Base-by-base conservation (phyloP, 2,888 invertebrate genomes). In the Drosophila prostipennis region DNA sequence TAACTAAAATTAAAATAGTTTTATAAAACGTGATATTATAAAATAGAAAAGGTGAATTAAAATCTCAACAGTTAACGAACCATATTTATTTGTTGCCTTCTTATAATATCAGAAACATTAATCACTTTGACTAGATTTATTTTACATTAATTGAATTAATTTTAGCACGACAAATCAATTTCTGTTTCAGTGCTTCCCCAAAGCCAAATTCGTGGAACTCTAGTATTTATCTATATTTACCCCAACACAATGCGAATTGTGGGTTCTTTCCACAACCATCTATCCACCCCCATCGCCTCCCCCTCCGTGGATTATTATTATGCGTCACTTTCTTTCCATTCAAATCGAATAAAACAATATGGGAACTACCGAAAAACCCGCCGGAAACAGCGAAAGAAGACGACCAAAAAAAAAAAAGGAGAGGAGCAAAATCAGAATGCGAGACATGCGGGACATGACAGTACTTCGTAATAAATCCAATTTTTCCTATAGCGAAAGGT, bases 301-400 rank as follows among this genome's bases (percentile, higher is more conserved):
- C 14, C 11, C 37, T 26, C 23, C 3, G 34, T 4, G 2, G n/a
- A 29, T 42, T 32, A 48, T 55, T 69, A 37, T 49, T 29, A 69
- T 68, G 68, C 43, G 71, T 68, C 68, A 70, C 71, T 57, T 51
- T 46, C 70, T 70, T 57, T 63, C 11, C 11, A 63, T 6, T 19
- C 26, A 16, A 45, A 53, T 29, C 39, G 39, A 45, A n/a, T 23
- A 8, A 16, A 51, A 14, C 16, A 56, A 37, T 11, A 42, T 16
- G 37, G 29, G 29, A 29, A 16, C 16, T n/a, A 7, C 42, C 48
- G 46, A 69, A 37, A 68, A 56, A 70, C 11, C 32, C 42, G 57
- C 71, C 68, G 68, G 68, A 68, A 68, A 58, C 58, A 45, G 39
- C 51, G 26, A 39, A 70, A 68, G 34, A 42, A 42, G 13, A 5